Base-by-base conservation (phyloP, 2,113 vertebrate species). In the Siphamia tubifer region DNA sequence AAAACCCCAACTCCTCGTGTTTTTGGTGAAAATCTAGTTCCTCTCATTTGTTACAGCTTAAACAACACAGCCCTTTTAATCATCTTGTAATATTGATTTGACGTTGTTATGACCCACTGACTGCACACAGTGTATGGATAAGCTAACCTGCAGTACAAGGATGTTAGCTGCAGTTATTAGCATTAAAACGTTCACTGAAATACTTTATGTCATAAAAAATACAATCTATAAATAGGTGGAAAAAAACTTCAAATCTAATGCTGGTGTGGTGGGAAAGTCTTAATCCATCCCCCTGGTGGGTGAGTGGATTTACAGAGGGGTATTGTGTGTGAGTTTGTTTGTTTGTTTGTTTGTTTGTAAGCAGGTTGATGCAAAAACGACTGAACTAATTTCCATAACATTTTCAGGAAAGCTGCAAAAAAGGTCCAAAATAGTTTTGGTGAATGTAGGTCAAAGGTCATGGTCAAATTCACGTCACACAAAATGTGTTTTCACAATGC, bases 11-110 rank as follows among this genome's bases (percentile, higher is more conserved):
- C 16, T 58, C 36, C 11, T 43, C 52, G 21, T 38, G 13, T 62
- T 72, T 32, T 35, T 57, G n/a, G 4, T 65, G 24, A 70, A 31
- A 15, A 9, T n/a, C 31, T 27, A 20, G 17, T 30, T 52, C 55
- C 49, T 54, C 16, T 71, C 10, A 45, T 53, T 70, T 60, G 43
- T 43, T 27, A 31, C 44, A 48, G 52, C 66, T 44, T 40, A 68
- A 40, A n/a, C n/a, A 54, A 56, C 73, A 76, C 74, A 55, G 49
- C 36, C 35, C 36, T 47, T 6, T 31, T 69, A 68, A 85, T 74
- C 64, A 65, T 52, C 39, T 13, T 68, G 74, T 77, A 69, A 24
- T 77, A 88, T 88, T 81, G 83, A 89, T 85, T 71, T 70, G 66
- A 68, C 79, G 63, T 53, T 31, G 76, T 57, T 58, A 36, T 42